phyloP scores from a whole-genome alignment of 1,140 invertebrate species.

The Limonius californicus region DNA sequence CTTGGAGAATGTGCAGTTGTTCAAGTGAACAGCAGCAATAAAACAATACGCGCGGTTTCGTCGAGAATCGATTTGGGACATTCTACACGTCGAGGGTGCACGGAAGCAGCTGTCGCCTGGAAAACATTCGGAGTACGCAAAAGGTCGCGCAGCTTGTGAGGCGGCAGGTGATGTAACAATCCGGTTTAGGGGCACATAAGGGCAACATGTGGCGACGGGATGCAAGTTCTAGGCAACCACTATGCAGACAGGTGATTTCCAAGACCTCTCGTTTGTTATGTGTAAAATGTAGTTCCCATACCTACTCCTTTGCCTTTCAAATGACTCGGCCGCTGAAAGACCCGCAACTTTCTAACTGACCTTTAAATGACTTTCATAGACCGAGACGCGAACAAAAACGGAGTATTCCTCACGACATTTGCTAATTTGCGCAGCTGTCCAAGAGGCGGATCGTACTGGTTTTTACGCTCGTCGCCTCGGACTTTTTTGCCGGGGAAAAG shows the following conservation, averaged over 20 bases:
- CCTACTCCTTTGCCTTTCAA: conserved; percentile 2
- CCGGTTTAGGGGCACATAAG: conserved; percentile 20
- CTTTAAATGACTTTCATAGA: conserved; percentile 6
- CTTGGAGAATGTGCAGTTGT: conserved; percentile 15
- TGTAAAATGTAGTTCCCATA: not conserved
- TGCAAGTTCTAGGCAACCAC: conserved; percentile 5
- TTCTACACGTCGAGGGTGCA: conserved; percentile 21
- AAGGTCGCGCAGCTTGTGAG: conserved; percentile 23
- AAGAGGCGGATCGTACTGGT: not conserved
- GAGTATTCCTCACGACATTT: not conserved
- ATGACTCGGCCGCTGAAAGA: not conserved
- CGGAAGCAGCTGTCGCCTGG: conserved; percentile 24
- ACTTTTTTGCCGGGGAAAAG: not conserved
- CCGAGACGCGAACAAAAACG: not conserved
- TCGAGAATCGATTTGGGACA: conserved; percentile 3
- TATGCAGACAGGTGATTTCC: not conserved
- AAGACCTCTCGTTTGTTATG: not conserved
- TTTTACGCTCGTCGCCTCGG: not conserved
- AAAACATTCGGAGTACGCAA: conserved; percentile 25
- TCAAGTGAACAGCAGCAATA: conserved; percentile 1
- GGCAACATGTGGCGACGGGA: conserved; percentile 9
- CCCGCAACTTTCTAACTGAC: not conserved
- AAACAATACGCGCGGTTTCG: not conserved
- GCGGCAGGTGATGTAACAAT: conserved; percentile 24
- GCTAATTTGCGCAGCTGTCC: not conserved